A percentile compares a stretch with the other conserved stretches of the same genome.
These are phyloP conservation scores for Ictidomys tridecemlineatus DNA, from an alignment of 2,113 vertebrate species.

Conservation along the genomic window DNA sequence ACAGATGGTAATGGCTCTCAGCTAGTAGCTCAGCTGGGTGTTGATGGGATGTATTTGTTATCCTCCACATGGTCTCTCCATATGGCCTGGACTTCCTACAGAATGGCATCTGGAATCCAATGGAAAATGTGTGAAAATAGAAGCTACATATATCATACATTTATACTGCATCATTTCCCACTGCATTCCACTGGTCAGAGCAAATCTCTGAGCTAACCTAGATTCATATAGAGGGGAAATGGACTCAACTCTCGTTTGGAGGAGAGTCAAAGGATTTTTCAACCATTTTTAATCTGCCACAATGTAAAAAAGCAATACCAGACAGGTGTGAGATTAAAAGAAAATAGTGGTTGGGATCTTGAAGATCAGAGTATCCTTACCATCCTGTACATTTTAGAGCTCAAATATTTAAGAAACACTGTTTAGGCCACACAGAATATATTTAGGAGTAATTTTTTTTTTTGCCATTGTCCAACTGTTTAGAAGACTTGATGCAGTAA, in stretches of 20 bases:
- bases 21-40: not conserved
- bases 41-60: not conserved
- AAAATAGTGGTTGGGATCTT: not conserved
- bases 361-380: not conserved
- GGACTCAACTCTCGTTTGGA: not conserved
- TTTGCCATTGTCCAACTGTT: not conserved
- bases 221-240: not conserved
- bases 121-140: conserved; percentile 54
- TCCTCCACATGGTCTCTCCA: conserved; percentile 12
- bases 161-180: not conserved
- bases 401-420: not conserved
- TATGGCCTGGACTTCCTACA: conserved; percentile 32
- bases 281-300: not conserved
- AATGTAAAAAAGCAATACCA: not conserved
- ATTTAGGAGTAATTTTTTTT: not conserved
- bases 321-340: not conserved
- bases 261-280: not conserved
- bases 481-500: not conserved
- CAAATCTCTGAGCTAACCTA: not conserved
- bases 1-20: not conserved
- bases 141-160: not conserved
- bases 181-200: not conserved
- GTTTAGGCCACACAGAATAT: not conserved
- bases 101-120: conserved; percentile 30
- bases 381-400: not conserved